Conservation (phyloP, 2,113 vertebrate genomes). For the Coryphaenoides rupestris region DNA sequence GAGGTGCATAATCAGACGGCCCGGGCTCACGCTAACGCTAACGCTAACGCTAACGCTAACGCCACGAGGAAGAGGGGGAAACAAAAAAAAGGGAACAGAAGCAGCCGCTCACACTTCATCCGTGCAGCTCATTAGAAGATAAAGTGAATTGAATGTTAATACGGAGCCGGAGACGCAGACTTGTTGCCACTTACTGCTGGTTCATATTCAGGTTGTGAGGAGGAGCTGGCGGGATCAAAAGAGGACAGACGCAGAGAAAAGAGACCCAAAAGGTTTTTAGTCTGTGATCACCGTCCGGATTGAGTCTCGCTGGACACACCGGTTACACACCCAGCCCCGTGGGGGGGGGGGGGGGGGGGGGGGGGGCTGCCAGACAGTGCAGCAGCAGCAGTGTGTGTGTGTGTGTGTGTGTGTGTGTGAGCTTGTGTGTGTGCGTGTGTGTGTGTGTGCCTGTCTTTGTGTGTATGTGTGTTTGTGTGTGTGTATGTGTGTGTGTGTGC, state of each 20-base stretch:
- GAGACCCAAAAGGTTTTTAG: conserved; percentile 6
- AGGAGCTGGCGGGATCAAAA: conserved; percentile 7
- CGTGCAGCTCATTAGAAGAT: conserved; percentile 45
- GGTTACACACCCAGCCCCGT: conserved; percentile 9
- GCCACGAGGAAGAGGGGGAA: too few species aligned
- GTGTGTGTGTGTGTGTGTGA: not conserved
- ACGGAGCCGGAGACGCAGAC: conserved; percentile 24
- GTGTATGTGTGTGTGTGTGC: not conserved
- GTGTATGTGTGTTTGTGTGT: conserved; percentile 13
- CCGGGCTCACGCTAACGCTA: too few species aligned
- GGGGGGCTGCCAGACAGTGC: conserved; percentile 14
- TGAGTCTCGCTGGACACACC: conserved; percentile 8
- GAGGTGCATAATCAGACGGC: conserved; percentile 69
- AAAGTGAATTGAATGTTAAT: conserved; percentile 38
- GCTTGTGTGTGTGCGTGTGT: conserved; percentile 13
- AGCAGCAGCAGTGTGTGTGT: conserved; percentile 8
- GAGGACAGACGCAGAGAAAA: conserved; percentile 15
- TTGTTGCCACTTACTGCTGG: conserved; percentile 39
- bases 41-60: too few species aligned
- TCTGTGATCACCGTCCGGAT: conserved; percentile 11
- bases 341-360: conserved; percentile 11
- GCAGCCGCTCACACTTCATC: conserved; percentile 32
- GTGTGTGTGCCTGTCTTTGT: too few species aligned
- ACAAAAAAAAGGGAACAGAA: conserved; percentile 37
- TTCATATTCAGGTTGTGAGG: conserved; percentile 33